Base-by-base conservation (phyloP, 2,888 invertebrate species). In the Monoplex corrugatus region DNA sequence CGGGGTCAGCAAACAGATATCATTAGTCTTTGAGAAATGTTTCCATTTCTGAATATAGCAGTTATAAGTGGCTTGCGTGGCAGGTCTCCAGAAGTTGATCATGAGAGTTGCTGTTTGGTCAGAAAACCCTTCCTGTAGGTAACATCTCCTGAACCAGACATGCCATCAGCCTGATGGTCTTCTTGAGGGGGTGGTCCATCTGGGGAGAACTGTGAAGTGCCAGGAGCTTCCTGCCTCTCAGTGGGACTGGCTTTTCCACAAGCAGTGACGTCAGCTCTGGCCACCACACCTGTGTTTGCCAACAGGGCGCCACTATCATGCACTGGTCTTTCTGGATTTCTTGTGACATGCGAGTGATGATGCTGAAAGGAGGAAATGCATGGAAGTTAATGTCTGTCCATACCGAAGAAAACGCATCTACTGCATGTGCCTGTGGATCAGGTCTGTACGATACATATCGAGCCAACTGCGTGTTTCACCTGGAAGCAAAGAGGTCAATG, bases 281-380 rank as follows among this genome's bases (percentile, higher is more conserved):
- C 72, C 72, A 72, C 72, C 72, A 72, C n/a, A 32, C n/a, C 72
- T 72, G 72, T 72, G n/a, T 72, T 10, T 19, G 72, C 72, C 72
- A 72, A n/a, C 35, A 32, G n/a, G 68, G 68, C 38, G 16, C 78
- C 78, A 78, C 23, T 5, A 78, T 78, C 0, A 38, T 35, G 8
- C 10, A 1, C 13, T 38, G 35, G 38, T 78, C 78, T 3, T 40
- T 13, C 19, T 78, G 78, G 13, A 78, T 78, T 78, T 78, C n/a
- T 35, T 35, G 1, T 23, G 23, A 10, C 3, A 13, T 28, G 16
- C 28, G 50, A 50, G 8, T 50, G 16, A 50, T 57, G 19, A 57
- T 28, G n/a, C n/a, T 3, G 2, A 2, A 72, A 72, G 72, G n/a
- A 72, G 3, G 72, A 32, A 72, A 72, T n/a, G 28, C 23, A n/a